phyloP scores from a whole-genome alignment of 2,888 invertebrate genomes.

The Drosophila conformis region DNA sequence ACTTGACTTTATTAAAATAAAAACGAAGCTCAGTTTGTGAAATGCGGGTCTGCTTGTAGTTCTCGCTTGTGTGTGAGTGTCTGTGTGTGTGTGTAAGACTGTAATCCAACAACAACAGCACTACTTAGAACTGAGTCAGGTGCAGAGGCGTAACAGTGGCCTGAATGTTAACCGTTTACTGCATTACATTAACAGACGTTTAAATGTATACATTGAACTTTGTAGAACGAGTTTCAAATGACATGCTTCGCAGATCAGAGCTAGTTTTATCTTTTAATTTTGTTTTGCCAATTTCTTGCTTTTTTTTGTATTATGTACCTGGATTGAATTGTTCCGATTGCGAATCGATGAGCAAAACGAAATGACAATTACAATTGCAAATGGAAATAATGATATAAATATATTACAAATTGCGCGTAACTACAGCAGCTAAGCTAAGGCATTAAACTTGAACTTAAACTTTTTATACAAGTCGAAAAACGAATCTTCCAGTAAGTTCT shows the following conservation, averaged over 20 bases:
- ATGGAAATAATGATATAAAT: background rate
- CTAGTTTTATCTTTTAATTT: background rate
- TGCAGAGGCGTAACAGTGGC: constrained; percentile 20
- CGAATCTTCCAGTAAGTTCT: background rate
- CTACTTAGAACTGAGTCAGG: constrained; percentile 9
- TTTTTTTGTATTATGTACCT: background rate
- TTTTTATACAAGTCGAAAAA: background rate
- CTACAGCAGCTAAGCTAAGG: background rate
- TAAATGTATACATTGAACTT: background rate
- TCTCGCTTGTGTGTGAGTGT: background rate
- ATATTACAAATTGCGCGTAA: background rate
- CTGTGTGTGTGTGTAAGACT: constrained; percentile 16
- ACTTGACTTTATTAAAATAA: constrained; percentile 21
- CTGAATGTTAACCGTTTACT: constrained; percentile 12
- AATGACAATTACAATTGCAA: background rate
- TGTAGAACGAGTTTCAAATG: background rate
- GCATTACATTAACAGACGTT: constrained; percentile 5
- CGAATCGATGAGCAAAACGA: background rate
- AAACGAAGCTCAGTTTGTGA: constrained; percentile 15
- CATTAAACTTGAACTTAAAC: background rate
- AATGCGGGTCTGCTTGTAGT: constrained; percentile 6
- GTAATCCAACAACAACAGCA: constrained; percentile 33
- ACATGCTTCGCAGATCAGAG: constrained; percentile 1
- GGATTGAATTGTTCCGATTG: background rate
- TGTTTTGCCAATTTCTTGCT: background rate